Evolutionary conservation across 2,888 invertebrate genomes (phyloP).

Genomic region (Magallana nippona): DNA sequence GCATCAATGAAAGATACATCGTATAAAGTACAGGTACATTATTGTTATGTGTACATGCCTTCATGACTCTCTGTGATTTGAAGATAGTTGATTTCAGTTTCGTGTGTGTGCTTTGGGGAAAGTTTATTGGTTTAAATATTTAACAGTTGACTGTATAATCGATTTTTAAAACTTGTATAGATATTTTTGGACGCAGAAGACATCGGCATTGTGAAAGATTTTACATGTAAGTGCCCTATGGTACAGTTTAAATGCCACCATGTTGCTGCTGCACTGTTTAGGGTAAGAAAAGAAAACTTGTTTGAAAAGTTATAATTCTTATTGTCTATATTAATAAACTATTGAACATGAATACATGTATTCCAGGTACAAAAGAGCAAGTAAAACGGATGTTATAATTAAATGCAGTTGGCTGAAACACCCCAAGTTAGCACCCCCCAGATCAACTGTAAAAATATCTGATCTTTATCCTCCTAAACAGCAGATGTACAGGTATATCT

Average conservation of each 20-base stretch:
- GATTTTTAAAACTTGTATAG: neutral
- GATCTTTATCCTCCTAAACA: constrained; percentile 44
- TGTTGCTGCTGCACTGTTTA: constrained; percentile 43
- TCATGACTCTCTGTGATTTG: neutral
- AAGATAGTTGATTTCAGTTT: too few relatives aligned
- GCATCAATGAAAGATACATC: constrained; percentile 38
- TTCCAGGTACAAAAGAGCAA: constrained; percentile 45
- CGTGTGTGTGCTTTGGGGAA: neutral
- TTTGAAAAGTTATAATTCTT: neutral
- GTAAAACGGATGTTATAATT: constrained; percentile 45
- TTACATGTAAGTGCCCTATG: constrained; percentile 44
- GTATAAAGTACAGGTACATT: constrained; percentile 35
- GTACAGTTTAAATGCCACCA: constrained; percentile 45
- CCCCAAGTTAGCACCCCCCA: constrained; percentile 47
- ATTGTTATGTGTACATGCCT: neutral
- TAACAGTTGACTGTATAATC: neutral
- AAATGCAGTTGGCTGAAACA: constrained; percentile 45
- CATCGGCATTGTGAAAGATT: constrained; percentile 35
- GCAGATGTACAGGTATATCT: constrained; percentile 36
- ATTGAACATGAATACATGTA: neutral
- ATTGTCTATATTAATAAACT: too few relatives aligned
- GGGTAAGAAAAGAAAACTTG: constrained; percentile 35
- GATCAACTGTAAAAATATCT: constrained; percentile 39
- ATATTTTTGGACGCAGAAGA: constrained; percentile 34
- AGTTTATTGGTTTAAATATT: neutral